Evolutionary conservation across 2,797 vertebrate species (phyloP), one percentile per base, ranked within the genome.

Genomic region (Galago senegalensis): DNA sequence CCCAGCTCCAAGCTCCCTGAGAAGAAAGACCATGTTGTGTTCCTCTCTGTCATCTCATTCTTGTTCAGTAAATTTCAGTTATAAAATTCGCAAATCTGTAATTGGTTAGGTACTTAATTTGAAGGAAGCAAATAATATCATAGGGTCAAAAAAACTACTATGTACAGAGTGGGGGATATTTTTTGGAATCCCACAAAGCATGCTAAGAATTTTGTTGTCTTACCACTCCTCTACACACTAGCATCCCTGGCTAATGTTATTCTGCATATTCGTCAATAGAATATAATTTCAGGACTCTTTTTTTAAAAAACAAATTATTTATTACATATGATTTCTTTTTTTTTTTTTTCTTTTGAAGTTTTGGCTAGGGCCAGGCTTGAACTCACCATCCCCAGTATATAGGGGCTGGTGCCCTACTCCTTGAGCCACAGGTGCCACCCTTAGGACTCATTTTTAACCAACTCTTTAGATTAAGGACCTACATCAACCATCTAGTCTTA

Each of bases 401-500:
- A n/a, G 40, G 40, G 40, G 40, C 40, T 40, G 40, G 40, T 40
- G 40, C 40, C 40, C 40, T 40, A 40, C 40, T 40, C 40, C 40
- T 40, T 40, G 40, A 40, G 40, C 4, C 40, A 40, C 40, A 40
- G 40, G 40, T 5, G 40, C 40, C 40, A 40, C 40, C 40, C 40
- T 40, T 40, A 40, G 40, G 40, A 40, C 40, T 40, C 40, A 40
- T 40, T 40, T 40, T 40, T 27, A 34, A 95, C 86, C 7, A 86
- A 53, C 31, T 81, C 61, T 85, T 93, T 88, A 91, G 76, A 83
- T 65, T 92, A 79, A 80, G 70, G 20, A 87, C 43, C 9, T 43
- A n/a, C 8, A 60, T 96, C 61, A 96, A 40, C 69, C 70, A 73
- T 95, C 82, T 84, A 80, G 46, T 95, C 91, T 81, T 85, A 85